Percentiles rank a stretch among this genome's conserved stretches.
These are phyloP conservation scores for Eira barbara DNA, from an alignment of 2,113 vertebrate species.

Conservation along the genomic window DNA sequence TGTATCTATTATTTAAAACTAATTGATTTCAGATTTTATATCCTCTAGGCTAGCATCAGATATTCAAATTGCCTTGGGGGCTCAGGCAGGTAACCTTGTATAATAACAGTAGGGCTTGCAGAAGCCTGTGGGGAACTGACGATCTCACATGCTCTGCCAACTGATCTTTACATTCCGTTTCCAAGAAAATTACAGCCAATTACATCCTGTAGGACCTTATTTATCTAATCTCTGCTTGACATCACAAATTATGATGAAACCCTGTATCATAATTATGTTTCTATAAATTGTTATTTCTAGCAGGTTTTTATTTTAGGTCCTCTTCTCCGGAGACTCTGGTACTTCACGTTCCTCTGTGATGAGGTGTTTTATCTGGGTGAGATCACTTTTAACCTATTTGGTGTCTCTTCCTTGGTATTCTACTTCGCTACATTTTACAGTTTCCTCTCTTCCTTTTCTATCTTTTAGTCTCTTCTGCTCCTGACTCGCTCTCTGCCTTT, in stretches of 20 bases:
- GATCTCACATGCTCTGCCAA: background rate
- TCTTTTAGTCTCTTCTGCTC: background rate
- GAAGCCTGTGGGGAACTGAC: background rate
- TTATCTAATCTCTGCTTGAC: constrained; percentile 9
- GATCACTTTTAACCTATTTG: background rate
- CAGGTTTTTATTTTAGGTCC: background rate
- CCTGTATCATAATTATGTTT: constrained; percentile 14
- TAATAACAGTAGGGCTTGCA: background rate
- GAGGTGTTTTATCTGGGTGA: constrained; percentile 18
- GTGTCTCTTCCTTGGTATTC: background rate
- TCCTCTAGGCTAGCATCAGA: background rate
- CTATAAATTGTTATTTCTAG: constrained; percentile 31
- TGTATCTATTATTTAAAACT: background rate
- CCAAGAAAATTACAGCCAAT: constrained; percentile 8
- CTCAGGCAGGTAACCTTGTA: background rate
- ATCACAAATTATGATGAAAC: background rate
- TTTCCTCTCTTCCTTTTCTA: background rate
- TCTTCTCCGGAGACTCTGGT: constrained; percentile 20
- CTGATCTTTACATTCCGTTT: background rate
- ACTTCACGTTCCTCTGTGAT: background rate
- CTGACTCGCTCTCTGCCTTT: background rate
- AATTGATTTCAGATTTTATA: constrained; percentile 20
- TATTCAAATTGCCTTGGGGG: background rate
- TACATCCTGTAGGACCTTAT: background rate
- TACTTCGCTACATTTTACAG: background rate